Conservation (phyloP, 2,888 invertebrate species). For the Ephialtes manifestator region DNA sequence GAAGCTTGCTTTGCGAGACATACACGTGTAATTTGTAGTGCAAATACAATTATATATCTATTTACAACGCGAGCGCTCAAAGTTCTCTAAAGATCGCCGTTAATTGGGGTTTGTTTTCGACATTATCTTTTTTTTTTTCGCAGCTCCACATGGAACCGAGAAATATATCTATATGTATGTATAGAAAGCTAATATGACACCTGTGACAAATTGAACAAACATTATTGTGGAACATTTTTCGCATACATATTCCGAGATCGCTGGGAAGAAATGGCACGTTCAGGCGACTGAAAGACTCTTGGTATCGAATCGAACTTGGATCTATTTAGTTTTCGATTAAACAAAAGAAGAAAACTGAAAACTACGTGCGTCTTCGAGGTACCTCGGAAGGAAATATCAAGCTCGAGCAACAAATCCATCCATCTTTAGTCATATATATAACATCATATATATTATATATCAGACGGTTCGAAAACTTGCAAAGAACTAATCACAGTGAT, state of each 20-base stretch:
- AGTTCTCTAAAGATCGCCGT: constrained; percentile 15
- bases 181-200: constrained; percentile 56
- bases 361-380: constrained; percentile 33
- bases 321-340: constrained; percentile 43
- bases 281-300: constrained; percentile 59
- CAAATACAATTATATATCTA: not conserved
- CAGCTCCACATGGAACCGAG: constrained; percentile 19
- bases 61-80: constrained; percentile 30
- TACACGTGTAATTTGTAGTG: constrained; percentile 24
- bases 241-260: constrained; percentile 60
- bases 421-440: constrained; percentile 48
- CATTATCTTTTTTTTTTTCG: constrained; percentile 18
- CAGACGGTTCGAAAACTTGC: constrained; percentile 56
- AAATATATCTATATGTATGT: constrained; percentile 5
- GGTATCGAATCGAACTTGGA: constrained; percentile 64
- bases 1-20: constrained; percentile 14
- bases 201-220: constrained; percentile 49
- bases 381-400: constrained; percentile 53
- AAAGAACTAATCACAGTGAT: constrained; percentile 69
- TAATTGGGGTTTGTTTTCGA: constrained; percentile 31
- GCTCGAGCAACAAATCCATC: constrained; percentile 51
- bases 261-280: constrained; percentile 62
- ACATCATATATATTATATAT: constrained; percentile 31
- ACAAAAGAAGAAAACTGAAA: constrained; percentile 17
- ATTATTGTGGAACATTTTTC: constrained; percentile 34